Percentiles rank a stretch among this genome's conserved stretches.
Evolutionary conservation across 1,140 invertebrate species (phyloP).

Genomic region (Cydia splendana): DNA sequence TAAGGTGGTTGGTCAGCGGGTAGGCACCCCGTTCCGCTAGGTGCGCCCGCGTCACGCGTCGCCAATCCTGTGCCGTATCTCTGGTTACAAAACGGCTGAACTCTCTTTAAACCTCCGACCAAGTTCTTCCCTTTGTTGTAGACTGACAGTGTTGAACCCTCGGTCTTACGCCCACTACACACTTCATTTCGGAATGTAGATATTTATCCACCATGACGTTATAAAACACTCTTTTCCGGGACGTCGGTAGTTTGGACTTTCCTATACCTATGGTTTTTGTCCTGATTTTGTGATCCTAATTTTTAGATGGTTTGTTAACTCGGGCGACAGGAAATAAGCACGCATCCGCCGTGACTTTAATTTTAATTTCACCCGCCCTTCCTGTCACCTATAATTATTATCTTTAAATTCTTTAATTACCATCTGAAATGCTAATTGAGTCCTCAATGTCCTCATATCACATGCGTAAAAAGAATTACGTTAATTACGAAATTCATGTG

Average conservation of each 20-base stretch:
- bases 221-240: constrained; percentile 4
- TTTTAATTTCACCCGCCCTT: neutral
- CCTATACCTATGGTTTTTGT: neutral
- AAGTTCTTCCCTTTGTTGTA: neutral
- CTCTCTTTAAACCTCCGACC: neutral
- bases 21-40: constrained; percentile 52
- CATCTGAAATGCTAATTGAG: neutral
- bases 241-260: neutral
- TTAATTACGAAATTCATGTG: neutral
- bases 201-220: constrained; percentile 11
- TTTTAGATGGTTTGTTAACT: neutral
- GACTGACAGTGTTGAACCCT: neutral
- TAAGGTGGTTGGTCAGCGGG: constrained; percentile 11
- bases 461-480: too few species aligned
- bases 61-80: constrained; percentile 8
- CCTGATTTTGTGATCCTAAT: neutral
- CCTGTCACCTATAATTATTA: neutral
- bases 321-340: neutral
- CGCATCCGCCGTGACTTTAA: neutral
- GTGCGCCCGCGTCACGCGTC: constrained; percentile 45
- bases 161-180: constrained; percentile 21
- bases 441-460: neutral
- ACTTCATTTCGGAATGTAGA: neutral
- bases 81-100: neutral
- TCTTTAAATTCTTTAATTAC: neutral